phyloP scores from a whole-genome alignment of 2,797 vertebrate species.

The Botia kubotai region DNA sequence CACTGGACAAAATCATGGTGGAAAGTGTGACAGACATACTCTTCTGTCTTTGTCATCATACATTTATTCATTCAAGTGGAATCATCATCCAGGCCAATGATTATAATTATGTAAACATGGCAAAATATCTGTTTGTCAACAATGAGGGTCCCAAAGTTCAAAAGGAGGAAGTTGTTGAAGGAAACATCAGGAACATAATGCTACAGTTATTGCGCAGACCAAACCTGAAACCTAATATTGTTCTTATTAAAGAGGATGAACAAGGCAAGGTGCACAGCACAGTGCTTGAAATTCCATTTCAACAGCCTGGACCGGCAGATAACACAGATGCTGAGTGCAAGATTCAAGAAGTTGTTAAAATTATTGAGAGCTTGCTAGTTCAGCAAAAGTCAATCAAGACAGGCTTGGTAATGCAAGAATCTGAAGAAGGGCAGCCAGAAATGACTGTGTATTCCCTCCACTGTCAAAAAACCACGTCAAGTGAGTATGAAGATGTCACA shows the following conservation, averaged over 20 bases:
- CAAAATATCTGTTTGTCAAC: constrained; percentile 90
- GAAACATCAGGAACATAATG: constrained; percentile 89
- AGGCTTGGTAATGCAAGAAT: constrained; percentile 90
- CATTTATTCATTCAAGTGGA: constrained; percentile 66
- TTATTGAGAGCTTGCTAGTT: constrained; percentile 83
- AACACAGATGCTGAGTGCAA: constrained; percentile 76
- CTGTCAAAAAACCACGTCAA: constrained; percentile 67
- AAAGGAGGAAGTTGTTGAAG: constrained; percentile 86
- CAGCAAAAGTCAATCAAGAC: constrained; percentile 85
- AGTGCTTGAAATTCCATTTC: constrained; percentile 75
- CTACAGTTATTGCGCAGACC: constrained; percentile 84
- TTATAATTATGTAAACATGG: constrained; percentile 91
- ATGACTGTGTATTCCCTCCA: constrained; percentile 81
- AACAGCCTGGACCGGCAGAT: constrained; percentile 68
- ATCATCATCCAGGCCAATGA: constrained; percentile 91
- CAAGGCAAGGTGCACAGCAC: constrained; percentile 76
- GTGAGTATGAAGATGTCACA: constrained; percentile 80
- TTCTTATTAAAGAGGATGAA: constrained; percentile 85
- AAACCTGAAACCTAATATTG: constrained; percentile 82
- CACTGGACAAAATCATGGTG: constrained; percentile 86
- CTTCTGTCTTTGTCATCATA: constrained; percentile 21
- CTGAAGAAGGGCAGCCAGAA: constrained; percentile 74
- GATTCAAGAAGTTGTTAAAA: constrained; percentile 81
- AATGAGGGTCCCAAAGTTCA: constrained; percentile 80
- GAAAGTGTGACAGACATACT: constrained; percentile 72